phyloP scores from a whole-genome alignment of 2,888 invertebrate species.

The Thereva nobilitata region DNA sequence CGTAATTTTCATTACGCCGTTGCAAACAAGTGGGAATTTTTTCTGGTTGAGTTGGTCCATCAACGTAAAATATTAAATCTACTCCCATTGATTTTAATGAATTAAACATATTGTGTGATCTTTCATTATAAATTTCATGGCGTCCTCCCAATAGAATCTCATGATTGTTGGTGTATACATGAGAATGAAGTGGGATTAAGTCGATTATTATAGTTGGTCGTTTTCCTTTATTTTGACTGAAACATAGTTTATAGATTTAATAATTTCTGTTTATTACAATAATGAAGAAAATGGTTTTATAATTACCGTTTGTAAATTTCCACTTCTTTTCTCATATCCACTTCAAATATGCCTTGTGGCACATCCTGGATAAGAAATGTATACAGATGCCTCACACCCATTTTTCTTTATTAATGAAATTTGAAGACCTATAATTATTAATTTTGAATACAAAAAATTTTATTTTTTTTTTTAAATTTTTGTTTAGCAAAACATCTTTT shows the following conservation, averaged over 20 bases:
- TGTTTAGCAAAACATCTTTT: no score
- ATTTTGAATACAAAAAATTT: no score
- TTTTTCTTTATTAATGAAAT: not conserved
- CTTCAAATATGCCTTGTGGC: not conserved
- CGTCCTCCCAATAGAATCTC: constrained; percentile 37
- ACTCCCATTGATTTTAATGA: constrained; percentile 23
- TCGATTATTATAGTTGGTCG: constrained; percentile 34
- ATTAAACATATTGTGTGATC: not conserved
- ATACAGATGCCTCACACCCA: constrained; percentile 23
- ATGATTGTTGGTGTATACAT: constrained; percentile 10
- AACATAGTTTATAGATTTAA: not conserved
- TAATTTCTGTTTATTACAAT: not conserved
- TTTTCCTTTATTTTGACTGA: not conserved
- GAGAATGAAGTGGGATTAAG: constrained; percentile 8
- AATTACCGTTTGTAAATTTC: constrained; percentile 16
- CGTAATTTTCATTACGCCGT: constrained; percentile 32
- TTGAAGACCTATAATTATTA: no score
- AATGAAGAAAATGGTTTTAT: not conserved
- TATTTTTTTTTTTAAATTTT: no score
- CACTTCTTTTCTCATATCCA: constrained; percentile 17
- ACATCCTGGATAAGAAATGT: constrained; percentile 24
- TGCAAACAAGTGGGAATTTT: constrained; percentile 21
- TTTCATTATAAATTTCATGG: constrained; percentile 25
- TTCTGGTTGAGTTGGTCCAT: constrained; percentile 22
- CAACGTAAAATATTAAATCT: constrained; percentile 27